Base-by-base conservation (phyloP, 2,113 vertebrate genomes). In the Vireo altiloquus region DNA sequence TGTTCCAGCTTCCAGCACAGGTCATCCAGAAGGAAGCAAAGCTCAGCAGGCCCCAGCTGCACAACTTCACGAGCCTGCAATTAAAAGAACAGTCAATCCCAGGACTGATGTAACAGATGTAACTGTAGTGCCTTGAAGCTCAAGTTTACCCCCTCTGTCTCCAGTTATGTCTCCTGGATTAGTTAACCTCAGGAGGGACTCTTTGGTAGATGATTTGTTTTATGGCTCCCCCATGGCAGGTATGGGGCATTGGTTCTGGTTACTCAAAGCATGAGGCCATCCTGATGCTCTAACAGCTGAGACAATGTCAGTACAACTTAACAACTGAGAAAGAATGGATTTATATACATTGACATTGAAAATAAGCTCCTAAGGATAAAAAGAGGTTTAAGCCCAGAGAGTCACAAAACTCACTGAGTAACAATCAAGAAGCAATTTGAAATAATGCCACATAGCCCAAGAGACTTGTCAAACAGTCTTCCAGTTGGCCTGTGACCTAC, bases 11-110 rank as follows among this genome's bases (percentile, higher is more conserved):
- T 99, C 68, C 98, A 98, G 90, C 98, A 98, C 96, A 99, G 98
- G 89, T 99, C 99, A 83, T 99, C 99, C 97, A 99, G 96, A 90
- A 99, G 98, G 95, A 99, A 99, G 56, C 98, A 97, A 39, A 99
- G 98, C 94, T 99, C 99, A 66, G 98, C 97, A 17, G 99, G 98
- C 52, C 99, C 98, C 87, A 99, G 97, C 79, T 99, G 98, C 44
- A 99, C 98, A 93, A 99, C 97, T 96, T 99, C 98, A 42, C 94
- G 91, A 64, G 98, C 98, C 99, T 99, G 59, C 21, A 87, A 78
- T 69, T 68, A 40, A 50, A 94, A 82, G 44, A 87, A 92, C 22
- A 86, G 52, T 93, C 68, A 91, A 0, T 49, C 15, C 22, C 33
- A 81, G 42, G 39, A 83, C 35, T 10, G 40, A 42, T 42, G 40